These are phyloP conservation scores for Pollachius pollachius DNA, from an alignment of 2,113 vertebrate genomes.

Conservation along the genomic window DNA sequence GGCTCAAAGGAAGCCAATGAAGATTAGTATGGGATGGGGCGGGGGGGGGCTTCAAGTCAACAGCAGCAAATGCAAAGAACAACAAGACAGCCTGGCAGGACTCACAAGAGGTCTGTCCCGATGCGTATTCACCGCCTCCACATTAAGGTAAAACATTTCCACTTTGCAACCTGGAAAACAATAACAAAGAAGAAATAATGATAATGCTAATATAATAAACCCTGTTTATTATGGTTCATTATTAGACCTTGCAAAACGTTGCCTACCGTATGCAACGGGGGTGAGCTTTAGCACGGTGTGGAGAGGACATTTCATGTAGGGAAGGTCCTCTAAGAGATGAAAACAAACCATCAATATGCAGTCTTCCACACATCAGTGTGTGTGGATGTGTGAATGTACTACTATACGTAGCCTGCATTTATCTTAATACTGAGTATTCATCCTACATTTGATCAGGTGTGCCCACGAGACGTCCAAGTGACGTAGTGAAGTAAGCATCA, in stretches of 20 bases:
- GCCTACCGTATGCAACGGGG: conserved; percentile 91
- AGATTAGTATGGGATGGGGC: not conserved
- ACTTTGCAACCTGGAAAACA: conserved; percentile 87
- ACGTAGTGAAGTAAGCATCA: too few species aligned
- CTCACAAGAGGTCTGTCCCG: conserved; percentile 89
- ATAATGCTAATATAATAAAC: not conserved
- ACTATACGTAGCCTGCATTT: not conserved
- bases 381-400: not conserved
- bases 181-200: not conserved
- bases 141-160: conserved; percentile 85
- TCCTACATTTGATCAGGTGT: too few species aligned
- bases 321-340: conserved; percentile 82
- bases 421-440: not conserved
- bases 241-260: not conserved
- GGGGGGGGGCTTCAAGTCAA: not conserved
- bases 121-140: conserved; percentile 95
- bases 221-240: not conserved
- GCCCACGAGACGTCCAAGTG: too few species aligned
- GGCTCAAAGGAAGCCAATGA: too few species aligned
- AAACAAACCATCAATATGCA: not conserved
- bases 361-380: not conserved
- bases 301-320: conserved; percentile 92
- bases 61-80: not conserved
- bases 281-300: conserved; percentile 93
- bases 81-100: conserved; percentile 14